Percentiles rank a stretch among this genome's conserved stretches.
These are phyloP conservation scores for Chelonus insularis DNA, from an alignment of 1,140 invertebrate genomes.

Conservation along the genomic window DNA sequence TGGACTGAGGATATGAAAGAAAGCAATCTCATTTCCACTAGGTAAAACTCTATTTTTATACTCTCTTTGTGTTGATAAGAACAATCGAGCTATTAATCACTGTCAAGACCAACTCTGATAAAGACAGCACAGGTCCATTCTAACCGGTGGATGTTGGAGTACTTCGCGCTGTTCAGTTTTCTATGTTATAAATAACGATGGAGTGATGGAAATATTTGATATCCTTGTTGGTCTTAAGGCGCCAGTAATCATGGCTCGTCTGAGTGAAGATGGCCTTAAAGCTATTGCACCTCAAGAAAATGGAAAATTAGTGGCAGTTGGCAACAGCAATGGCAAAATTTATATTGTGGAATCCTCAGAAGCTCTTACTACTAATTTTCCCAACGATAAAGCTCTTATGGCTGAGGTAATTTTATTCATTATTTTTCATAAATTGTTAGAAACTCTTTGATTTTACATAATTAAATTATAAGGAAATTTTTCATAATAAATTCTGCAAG, in stretches of 20 bases:
- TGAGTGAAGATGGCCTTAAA: slow-evolving; percentile 66
- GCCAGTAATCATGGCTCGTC: slow-evolving; percentile 78
- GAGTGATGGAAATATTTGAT: slow-evolving; percentile 85
- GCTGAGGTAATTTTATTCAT: slow-evolving; percentile 70
- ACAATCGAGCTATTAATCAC: slow-evolving; percentile 10
- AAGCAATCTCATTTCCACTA: slow-evolving; percentile 79
- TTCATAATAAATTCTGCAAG: too few species aligned
- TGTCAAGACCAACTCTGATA: slow-evolving; percentile 27
- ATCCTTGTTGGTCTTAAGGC: slow-evolving; percentile 78
- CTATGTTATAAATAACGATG: slow-evolving; percentile 63
- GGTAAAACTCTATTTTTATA: slow-evolving; percentile 28
- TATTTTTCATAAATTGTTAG: too few species aligned
- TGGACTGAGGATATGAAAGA: slow-evolving; percentile 90
- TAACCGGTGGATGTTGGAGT: slow-evolving; percentile 88
- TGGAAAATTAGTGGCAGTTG: slow-evolving; percentile 72
- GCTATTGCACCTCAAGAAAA: slow-evolving; percentile 64
- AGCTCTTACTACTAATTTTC: slow-evolving; percentile 73
- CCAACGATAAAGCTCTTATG: slow-evolving; percentile 81
- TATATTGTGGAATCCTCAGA: slow-evolving; percentile 84
- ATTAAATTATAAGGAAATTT: too few species aligned
- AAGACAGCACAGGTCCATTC: slow-evolving; percentile 65
- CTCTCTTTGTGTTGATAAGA: neutral
- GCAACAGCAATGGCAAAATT: slow-evolving; percentile 77
- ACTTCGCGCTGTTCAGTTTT: slow-evolving; percentile 64
- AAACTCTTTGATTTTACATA: too few species aligned